Evolutionary conservation across 2,113 vertebrate species (phyloP).

Genomic region (Calyptommatus sinebrachiatus): DNA sequence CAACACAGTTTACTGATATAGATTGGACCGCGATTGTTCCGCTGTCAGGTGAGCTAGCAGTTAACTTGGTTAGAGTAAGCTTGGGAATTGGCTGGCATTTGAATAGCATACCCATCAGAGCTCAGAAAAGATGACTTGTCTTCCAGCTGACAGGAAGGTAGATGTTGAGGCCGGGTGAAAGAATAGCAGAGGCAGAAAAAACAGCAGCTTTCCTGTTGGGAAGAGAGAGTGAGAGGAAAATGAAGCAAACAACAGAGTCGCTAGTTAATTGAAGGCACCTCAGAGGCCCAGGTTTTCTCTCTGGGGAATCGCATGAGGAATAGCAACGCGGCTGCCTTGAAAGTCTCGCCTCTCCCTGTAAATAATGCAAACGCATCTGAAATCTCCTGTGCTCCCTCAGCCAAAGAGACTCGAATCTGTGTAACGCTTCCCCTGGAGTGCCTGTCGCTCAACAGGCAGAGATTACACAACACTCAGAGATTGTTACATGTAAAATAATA

Average conservation of each 20-base stretch:
- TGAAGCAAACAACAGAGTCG: too few relatives aligned
- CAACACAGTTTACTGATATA: too few relatives aligned
- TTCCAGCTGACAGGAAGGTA: not conserved
- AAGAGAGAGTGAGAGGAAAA: not conserved
- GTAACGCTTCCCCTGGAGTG: not conserved
- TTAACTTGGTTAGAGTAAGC: not conserved
- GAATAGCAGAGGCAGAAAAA: not conserved
- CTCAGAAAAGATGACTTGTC: not conserved
- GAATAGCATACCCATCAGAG: not conserved
- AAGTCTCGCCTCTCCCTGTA: not conserved
- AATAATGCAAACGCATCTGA: not conserved
- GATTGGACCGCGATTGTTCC: not conserved
- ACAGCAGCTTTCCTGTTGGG: not conserved
- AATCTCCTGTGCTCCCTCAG: not conserved
- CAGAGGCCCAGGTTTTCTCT: not conserved
- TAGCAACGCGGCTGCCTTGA: not conserved
- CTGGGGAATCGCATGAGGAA: not conserved
- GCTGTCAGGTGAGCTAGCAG: not conserved
- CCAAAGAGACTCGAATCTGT: not conserved
- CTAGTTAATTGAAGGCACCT: not conserved
- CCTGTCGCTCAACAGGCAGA: not conserved
- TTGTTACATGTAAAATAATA: not conserved
- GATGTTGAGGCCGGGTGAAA: not conserved
- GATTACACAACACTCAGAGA: not conserved
- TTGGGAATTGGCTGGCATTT: not conserved